Evolutionary conservation across 2,888 invertebrate species (phyloP), one percentile per base, ranked within the genome.

Genomic region (Tortricodes alternella): DNA sequence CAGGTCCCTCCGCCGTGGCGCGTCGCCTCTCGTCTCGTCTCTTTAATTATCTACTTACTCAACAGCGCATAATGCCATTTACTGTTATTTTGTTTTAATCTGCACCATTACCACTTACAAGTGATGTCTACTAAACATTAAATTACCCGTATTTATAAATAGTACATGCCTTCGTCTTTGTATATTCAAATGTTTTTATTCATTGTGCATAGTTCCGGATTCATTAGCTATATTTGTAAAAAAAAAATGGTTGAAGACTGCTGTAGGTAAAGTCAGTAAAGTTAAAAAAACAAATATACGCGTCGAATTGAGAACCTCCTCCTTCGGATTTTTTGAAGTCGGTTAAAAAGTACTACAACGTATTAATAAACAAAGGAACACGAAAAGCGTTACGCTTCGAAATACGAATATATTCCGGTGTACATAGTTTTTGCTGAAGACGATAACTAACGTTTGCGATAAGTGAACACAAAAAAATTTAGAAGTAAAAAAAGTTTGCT

Each of bases 1-100:
- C 78, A 76, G 74, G 78, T 79, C 70, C 64, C 35, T 19, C n/a
- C 68, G 66, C 64, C 61, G 67, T 70, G 50, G 53, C 58, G 53
- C 50, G 44, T 52, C 38, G 52, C 60, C 67, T 67, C 55, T 67
- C 51, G 64, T 67, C 55, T 67, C 51, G 64, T 64, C 72, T 73
- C 64, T 66, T 67, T 73, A 73, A 75, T 73, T 73, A 69, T 64
- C 59, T 56, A 51, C 49, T 59, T 55, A 48, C 27, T 51, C 55
- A 44, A 44, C 49, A 52, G 2, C 23, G 18, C n/a, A 34, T 38
- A 55, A 44, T 51, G 32, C 7, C 32, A 34, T 35, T 23, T 44
- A 52, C 52, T 13, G 27, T 50, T 44, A 48, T 18, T 23, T 35
- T 9, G 16, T 50, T 8, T 43, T 34, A 43, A 21, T 32, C 23